A percentile compares a stretch with the other conserved stretches of the same genome.
phyloP scores from a whole-genome alignment of 2,888 invertebrate species.

The Orthonevra nobilis region DNA sequence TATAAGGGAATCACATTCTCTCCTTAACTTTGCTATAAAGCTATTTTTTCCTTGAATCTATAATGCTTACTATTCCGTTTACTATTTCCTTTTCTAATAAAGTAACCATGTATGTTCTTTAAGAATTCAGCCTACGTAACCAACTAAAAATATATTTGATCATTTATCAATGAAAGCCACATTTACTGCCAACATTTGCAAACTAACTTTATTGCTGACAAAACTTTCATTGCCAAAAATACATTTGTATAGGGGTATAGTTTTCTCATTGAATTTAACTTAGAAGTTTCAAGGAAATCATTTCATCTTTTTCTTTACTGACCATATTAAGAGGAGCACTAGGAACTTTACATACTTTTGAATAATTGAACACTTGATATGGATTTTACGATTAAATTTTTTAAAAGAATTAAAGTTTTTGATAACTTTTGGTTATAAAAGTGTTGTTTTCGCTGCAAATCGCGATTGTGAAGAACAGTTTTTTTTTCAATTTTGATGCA shows the following conservation, averaged over 20 bases:
- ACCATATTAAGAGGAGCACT: neutral
- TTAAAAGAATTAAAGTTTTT: too few relatives aligned
- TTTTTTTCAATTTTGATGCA: too few relatives aligned
- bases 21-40: neutral
- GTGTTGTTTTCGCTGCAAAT: too few relatives aligned
- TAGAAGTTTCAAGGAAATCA: neutral
- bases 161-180: neutral
- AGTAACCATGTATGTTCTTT: neutral
- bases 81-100: neutral
- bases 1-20: neutral
- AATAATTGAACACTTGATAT: too few relatives aligned
- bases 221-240: neutral
- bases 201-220: neutral
- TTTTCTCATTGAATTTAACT: neutral
- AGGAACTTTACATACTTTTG: neutral
- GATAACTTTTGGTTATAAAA: too few relatives aligned
- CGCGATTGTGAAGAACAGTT: too few relatives aligned
- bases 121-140: neutral
- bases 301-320: neutral
- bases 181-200: neutral
- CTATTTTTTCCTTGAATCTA: neutral
- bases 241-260: too few relatives aligned
- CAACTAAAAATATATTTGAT: neutral
- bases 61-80: neutral
- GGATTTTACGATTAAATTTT: too few relatives aligned